These are phyloP conservation scores for Prunella strophiata DNA, from an alignment of 2,797 vertebrate genomes.

Conservation along the genomic window DNA sequence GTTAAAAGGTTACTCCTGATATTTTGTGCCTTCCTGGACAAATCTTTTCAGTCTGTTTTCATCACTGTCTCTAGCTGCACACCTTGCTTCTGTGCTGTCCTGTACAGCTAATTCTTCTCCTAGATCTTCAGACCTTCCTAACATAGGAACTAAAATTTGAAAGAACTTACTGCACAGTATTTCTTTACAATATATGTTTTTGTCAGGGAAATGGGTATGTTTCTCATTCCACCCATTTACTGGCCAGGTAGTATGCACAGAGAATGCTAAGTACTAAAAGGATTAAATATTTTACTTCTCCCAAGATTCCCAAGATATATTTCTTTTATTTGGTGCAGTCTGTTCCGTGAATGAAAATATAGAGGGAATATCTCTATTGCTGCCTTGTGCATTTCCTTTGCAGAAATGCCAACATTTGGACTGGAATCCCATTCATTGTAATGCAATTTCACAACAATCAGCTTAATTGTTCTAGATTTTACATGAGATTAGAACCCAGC, in stretches of 20 bases:
- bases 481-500: background rate
- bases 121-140: background rate
- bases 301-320: background rate
- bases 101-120: background rate
- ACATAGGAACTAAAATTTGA: background rate
- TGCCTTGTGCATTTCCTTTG: background rate
- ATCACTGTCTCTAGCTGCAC: background rate
- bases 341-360: background rate
- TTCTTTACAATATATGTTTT: background rate
- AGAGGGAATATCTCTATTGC: background rate
- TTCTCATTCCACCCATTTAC: background rate
- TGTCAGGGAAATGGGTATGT: background rate
- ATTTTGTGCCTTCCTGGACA: background rate
- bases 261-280: background rate
- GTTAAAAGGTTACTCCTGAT: background rate
- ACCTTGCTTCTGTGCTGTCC: background rate
- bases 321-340: background rate
- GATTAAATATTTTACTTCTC: background rate
- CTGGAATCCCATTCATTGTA: background rate
- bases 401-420: background rate
- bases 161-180: background rate
- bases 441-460: background rate
- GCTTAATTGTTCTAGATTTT: constrained; percentile 3
- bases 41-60: background rate
- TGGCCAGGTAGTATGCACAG: background rate